A percentile compares a stretch with the other conserved stretches of the same genome.
Evolutionary conservation across 2,888 invertebrate genomes (phyloP).

Genomic region (Ectemnius lituratus): DNA sequence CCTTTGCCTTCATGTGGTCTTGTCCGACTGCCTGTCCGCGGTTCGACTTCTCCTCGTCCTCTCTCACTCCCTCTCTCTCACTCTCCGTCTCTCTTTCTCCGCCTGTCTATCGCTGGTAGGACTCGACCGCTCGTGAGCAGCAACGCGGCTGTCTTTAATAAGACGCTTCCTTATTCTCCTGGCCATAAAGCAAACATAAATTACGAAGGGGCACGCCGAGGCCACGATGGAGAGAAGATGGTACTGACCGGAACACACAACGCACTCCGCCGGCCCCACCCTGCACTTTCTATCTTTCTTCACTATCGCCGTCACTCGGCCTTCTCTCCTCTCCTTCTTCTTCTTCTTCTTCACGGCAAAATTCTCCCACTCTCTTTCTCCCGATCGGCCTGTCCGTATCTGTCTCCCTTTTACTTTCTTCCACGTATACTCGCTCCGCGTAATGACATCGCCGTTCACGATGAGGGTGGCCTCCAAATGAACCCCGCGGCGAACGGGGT

Average conservation of each 20-base stretch:
- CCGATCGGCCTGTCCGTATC: background rate
- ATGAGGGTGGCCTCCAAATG: no score
- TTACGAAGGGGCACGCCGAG: slow-evolving; percentile 67
- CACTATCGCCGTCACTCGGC: background rate
- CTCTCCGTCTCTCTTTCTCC: background rate
- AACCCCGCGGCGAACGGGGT: no score
- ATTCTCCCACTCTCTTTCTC: slow-evolving; percentile 11
- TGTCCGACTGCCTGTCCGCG: slow-evolving; percentile 42
- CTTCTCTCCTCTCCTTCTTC: slow-evolving; percentile 10
- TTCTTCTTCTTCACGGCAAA: background rate
- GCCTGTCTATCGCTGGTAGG: slow-evolving; percentile 8
- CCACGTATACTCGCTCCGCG: no score
- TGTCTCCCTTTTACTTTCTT: background rate
- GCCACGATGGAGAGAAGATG: slow-evolving; percentile 54
- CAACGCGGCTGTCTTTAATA: slow-evolving; percentile 68
- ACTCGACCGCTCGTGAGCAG: slow-evolving; percentile 44
- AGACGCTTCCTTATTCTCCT: slow-evolving; percentile 74
- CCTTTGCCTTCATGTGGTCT: slow-evolving; percentile 11
- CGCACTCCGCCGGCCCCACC: slow-evolving; percentile 55
- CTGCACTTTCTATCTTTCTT: slow-evolving; percentile 39
- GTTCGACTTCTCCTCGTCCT: slow-evolving; percentile 1
- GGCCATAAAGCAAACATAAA: slow-evolving; percentile 74
- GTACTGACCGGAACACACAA: slow-evolving; percentile 63
- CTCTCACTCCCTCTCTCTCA: background rate
- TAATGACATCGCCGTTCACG: no score